Evolutionary conservation across 2,113 vertebrate genomes (phyloP).

Genomic region (Gymnorhina tibicen): DNA sequence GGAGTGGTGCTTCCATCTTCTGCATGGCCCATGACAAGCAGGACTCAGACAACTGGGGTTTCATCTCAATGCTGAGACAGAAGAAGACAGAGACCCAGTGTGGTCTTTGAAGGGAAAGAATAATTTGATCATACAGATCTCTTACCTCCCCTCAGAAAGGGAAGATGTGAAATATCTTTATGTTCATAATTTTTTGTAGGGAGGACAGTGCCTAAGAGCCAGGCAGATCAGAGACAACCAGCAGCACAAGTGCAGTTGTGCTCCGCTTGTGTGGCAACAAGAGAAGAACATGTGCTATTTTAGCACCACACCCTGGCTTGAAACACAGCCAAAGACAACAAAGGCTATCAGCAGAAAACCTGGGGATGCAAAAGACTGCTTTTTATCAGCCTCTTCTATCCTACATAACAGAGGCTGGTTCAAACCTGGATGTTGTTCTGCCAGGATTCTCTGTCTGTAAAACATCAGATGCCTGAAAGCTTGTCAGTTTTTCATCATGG

Average conservation of each 20-base stretch:
- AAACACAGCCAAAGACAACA: neutral
- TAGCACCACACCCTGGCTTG: neutral
- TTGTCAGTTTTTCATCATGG: neutral
- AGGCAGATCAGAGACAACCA: neutral
- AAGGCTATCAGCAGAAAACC: neutral
- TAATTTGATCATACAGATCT: neutral
- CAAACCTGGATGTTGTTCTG: neutral
- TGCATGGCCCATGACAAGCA: fast-evolving
- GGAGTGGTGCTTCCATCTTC: neutral
- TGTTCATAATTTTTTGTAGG: neutral
- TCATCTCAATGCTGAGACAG: neutral
- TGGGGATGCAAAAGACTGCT: neutral
- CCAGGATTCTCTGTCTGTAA: neutral
- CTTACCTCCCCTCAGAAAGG: neutral
- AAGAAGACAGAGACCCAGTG: neutral
- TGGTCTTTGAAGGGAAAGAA: neutral
- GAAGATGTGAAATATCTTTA: neutral
- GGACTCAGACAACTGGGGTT: neutral
- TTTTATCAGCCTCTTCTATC: neutral
- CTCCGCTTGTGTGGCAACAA: neutral
- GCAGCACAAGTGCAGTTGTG: neutral
- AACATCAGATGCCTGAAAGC: neutral
- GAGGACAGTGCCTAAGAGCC: neutral
- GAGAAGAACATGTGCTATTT: neutral
- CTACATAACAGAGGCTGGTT: neutral